Evolutionary conservation across 2,113 vertebrate species (phyloP).

Genomic region (Actenoides lindsayi): DNA sequence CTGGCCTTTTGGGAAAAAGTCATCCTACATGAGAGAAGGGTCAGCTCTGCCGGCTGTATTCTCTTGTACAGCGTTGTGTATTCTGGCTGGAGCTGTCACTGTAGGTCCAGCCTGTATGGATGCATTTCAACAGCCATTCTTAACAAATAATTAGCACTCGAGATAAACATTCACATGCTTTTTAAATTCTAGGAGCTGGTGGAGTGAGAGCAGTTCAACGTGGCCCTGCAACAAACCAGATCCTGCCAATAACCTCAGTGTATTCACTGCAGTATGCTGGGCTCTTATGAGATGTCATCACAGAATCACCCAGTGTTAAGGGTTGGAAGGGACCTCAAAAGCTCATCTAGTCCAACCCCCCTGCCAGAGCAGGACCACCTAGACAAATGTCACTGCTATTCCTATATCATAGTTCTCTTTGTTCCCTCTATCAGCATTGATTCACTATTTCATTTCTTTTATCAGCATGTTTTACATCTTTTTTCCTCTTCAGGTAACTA

Average conservation of each 20-base stretch:
- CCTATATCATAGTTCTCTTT: background rate
- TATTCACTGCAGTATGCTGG: background rate
- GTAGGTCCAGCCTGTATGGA: background rate
- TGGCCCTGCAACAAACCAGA: background rate
- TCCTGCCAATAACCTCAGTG: background rate
- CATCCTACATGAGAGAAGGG: background rate
- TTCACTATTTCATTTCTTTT: background rate
- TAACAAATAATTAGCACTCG: background rate
- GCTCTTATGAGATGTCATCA: background rate
- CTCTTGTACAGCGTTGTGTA: too few species aligned
- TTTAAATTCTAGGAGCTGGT: background rate
- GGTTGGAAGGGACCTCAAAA: too few species aligned
- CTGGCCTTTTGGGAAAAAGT: accelerated
- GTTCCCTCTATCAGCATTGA: background rate
- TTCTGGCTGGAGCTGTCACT: background rate
- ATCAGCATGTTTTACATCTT: background rate
- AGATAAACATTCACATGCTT: background rate
- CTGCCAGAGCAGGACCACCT: too few species aligned
- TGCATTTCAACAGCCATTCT: background rate
- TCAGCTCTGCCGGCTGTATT: background rate
- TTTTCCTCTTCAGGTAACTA: background rate
- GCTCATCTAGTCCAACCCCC: too few species aligned
- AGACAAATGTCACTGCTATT: background rate
- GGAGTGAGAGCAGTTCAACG: background rate
- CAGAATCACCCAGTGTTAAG: too few species aligned